Evolutionary conservation across 1,140 invertebrate species (phyloP).

Genomic region (Saccostrea glomerata): DNA sequence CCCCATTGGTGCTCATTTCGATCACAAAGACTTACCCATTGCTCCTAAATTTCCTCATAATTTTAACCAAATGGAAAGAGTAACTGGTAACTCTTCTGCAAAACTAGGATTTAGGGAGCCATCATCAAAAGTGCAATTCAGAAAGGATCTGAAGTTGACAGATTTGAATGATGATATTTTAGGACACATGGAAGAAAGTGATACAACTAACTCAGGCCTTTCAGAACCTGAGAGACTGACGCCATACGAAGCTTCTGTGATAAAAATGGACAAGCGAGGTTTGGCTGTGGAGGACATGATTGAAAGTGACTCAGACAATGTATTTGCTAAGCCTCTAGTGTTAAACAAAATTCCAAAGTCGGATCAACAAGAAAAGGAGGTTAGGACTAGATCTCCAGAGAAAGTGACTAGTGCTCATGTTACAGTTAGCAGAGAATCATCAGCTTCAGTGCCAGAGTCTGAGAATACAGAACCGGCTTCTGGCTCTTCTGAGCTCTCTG

Average conservation of each 20-base stretch:
- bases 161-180: background rate
- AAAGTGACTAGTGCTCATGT: background rate
- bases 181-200: background rate
- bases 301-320: slow-evolving; percentile 56
- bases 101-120: background rate
- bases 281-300: slow-evolving; percentile 50
- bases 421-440: background rate
- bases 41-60: background rate
- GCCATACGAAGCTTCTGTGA: slow-evolving; percentile 50
- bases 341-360: background rate
- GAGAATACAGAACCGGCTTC: background rate
- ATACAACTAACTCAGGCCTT: background rate
- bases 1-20: background rate
- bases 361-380: background rate
- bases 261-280: slow-evolving; percentile 43
- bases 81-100: background rate
- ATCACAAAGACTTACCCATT: background rate
- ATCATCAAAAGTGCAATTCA: background rate
- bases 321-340: slow-evolving; percentile 49
- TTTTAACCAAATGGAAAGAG: background rate
- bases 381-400: background rate
- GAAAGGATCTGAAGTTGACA: background rate
- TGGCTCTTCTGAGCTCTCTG: background rate
- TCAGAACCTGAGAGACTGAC: slow-evolving; percentile 39
- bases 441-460: background rate